Conservation (phyloP, 2,113 vertebrate genomes). For the Bos javanicus region DNA sequence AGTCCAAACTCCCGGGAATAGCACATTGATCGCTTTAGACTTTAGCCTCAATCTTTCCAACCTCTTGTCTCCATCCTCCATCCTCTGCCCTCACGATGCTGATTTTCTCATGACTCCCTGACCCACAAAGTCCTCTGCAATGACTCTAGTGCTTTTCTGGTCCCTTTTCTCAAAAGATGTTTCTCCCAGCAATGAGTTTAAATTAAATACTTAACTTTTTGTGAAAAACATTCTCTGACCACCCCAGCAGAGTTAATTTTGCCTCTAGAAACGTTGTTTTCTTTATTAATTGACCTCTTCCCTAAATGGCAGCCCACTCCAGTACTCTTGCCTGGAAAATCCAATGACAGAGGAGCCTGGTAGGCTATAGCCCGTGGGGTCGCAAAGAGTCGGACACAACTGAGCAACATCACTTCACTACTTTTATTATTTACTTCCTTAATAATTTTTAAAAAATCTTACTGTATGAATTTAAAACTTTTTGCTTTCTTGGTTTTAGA, state of each 20-base stretch:
- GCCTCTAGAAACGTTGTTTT: not conserved
- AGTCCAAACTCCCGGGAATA: not conserved
- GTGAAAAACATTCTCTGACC: not conserved
- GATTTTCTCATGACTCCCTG: not conserved
- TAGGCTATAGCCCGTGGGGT: too few species aligned
- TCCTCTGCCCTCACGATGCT: too few species aligned
- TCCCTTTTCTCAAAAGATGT: not conserved
- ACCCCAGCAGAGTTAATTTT: not conserved
- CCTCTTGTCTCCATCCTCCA: not conserved
- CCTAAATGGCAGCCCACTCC: too few species aligned
- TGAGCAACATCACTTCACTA: not conserved
- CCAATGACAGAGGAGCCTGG: too few species aligned
- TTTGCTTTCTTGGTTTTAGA: conserved; percentile 2
- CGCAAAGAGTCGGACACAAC: too few species aligned
- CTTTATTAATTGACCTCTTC: not conserved
- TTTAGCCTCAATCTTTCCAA: not conserved
- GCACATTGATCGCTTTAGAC: not conserved
- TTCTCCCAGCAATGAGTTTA: not conserved
- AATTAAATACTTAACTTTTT: not conserved
- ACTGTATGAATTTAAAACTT: not conserved
- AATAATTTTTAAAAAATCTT: not conserved
- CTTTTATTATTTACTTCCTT: not conserved
- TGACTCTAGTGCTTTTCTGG: not conserved
- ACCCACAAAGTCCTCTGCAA: not conserved
- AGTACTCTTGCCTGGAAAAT: too few species aligned